Base-by-base conservation (phyloP, 2,113 vertebrate species). In the Oxygymnocypris stewartii region DNA sequence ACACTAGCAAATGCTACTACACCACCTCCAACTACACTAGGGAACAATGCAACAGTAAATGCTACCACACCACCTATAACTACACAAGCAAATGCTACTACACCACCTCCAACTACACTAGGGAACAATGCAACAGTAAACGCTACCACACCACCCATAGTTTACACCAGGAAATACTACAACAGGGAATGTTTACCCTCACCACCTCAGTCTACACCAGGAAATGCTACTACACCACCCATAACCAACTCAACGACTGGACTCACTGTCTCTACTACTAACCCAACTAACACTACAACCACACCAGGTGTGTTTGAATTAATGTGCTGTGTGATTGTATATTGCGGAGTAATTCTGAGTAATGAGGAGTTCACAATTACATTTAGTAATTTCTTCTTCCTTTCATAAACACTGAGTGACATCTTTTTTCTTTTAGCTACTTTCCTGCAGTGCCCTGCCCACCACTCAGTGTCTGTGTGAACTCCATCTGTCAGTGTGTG, bases 401-500 rank as follows among this genome's bases (percentile, higher is more conserved):
- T 6, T 63, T 28, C 7, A 31, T 61, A 79, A 79, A 57, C 49
- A 9, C 54, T 37, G 14, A 59, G 28, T 79, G 10, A 28, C 25
- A 18, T 80, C 28, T 84, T 16, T 14, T 47, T 54, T 86, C 4
- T 79, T 1, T 57, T 89, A 95, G 94, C 63, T 28, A 85, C 57
- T 71, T 95, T 90, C 90, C 93, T 2, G 0, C 85, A 0, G 18
- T 11, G 1, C 84, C 89, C 0, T 95, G 95, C 51, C 94, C 94
- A 20, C 7, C 12, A 57, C 23, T 88, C 0, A 93, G 91, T 7
- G 1, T 87, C 4, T 95, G 95, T 88, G 76, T 94, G 2, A 88
- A 90, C 8, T 76, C 87, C 2, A 88, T 82, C 5, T 95, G 95
- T 54, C 92, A 93, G 89, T 95, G 95, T 90, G 28, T 93, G 78